Evolutionary conservation across 2,888 invertebrate species (phyloP).

Genomic region (Uloborus plumipes): DNA sequence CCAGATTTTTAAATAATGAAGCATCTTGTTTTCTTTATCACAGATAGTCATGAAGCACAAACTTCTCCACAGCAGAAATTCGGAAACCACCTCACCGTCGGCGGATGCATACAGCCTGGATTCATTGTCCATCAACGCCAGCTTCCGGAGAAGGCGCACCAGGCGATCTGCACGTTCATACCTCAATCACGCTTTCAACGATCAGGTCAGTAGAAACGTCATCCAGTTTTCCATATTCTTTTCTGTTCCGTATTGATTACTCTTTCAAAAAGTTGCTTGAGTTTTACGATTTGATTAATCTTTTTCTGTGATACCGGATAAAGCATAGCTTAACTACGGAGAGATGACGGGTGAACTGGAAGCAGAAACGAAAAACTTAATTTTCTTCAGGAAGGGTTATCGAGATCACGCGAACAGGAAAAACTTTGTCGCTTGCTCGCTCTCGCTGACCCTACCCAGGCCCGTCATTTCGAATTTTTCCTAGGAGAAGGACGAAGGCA

Average conservation of each 20-base stretch:
- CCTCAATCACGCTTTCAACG: slow-evolving; percentile 87
- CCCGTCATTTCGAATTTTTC: too few species aligned
- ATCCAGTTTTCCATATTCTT: background rate
- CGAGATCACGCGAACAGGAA: too few species aligned
- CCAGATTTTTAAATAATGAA: background rate
- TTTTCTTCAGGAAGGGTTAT: too few species aligned
- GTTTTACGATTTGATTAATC: too few species aligned
- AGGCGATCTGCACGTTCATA: slow-evolving; percentile 88
- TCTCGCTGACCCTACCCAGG: too few species aligned
- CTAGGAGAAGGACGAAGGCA: too few species aligned
- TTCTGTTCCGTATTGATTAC: background rate
- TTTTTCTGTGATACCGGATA: too few species aligned
- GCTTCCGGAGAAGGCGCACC: slow-evolving; percentile 78
- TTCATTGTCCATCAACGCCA: slow-evolving; percentile 85
- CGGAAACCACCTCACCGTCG: slow-evolving; percentile 79
- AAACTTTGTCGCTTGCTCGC: too few species aligned
- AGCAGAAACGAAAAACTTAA: too few species aligned
- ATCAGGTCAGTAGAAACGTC: slow-evolving; percentile 77
- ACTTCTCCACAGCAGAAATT: slow-evolving; percentile 86
- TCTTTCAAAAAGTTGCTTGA: too few species aligned
- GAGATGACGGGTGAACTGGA: too few species aligned
- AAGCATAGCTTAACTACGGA: too few species aligned
- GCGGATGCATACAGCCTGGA: slow-evolving; percentile 92
- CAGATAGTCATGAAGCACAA: slow-evolving; percentile 85
- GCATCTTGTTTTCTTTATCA: background rate